Evolutionary conservation across 2,888 invertebrate genomes (phyloP), one percentile per base, ranked within the genome.

Genomic region (Tachina fera): DNA sequence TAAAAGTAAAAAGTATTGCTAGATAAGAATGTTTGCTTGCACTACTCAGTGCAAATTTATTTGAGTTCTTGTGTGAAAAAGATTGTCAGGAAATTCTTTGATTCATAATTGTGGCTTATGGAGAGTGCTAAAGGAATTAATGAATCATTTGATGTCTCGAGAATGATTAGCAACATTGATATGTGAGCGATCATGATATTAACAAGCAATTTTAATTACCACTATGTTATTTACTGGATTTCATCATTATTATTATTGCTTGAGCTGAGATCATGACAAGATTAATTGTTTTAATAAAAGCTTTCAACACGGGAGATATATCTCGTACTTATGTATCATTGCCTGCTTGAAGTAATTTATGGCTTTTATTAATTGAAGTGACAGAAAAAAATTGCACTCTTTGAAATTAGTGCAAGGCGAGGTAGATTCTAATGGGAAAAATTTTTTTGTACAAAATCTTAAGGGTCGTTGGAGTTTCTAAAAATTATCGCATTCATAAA

Each of bases 191-290:
- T 41, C 74, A 47, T 53, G 74, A 51, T 45, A 75, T 61, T 53
- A n/a, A 19, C 63, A 39, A 70, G 45, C n/a, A 65, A 75, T 72
- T 71, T 71, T 79, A 65, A 65, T 72, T 65, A 22, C 10, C 56
- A 58, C 45, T 58, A 49, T 19, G 19, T 43, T 14, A 47, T 22
- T 41, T 14, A 19, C 31, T 31, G 31, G 31, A 31, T 6, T 31
- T 31, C 31, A 31, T 31, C 6, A 31, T 31, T 31, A 31, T 45
- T 31, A 31, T 43, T 45, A n/a, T 22, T 39, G 19, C n/a, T 39
- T 9, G 9, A 13, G 43, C 9, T 22, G 13, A 56, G 6, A 65
- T 19, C 14, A 31, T 45, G 10, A 53, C n/a, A 63, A 45, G n/a
- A 43, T 10, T 60, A 60, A 72, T 47, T 72, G 10, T 16, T 19